Evolutionary conservation across 2,113 vertebrate species (phyloP).

Genomic region (Tetraodon nigroviridis): DNA sequence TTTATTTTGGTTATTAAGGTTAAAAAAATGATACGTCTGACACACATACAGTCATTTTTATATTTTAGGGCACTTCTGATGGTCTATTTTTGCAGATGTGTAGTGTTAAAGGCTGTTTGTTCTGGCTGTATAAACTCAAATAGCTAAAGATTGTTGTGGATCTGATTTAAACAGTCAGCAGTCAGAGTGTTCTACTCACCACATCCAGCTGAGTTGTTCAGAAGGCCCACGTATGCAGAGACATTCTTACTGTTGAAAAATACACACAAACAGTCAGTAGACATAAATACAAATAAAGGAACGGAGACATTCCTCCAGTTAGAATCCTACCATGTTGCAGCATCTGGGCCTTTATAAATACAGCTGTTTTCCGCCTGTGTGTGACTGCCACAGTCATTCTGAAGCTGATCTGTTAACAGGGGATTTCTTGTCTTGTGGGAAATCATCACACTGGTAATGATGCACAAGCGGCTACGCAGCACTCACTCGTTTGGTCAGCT

Average conservation of each 20-base stretch:
- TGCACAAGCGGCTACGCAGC: background rate
- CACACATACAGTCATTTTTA: too few relatives aligned
- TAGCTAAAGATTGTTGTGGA: background rate
- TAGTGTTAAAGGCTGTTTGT: too few relatives aligned
- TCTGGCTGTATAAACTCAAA: too few relatives aligned
- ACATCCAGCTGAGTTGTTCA: constrained; percentile 19
- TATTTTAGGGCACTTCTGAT: too few relatives aligned
- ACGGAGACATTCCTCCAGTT: too few relatives aligned
- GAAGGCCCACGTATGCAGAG: constrained; percentile 7
- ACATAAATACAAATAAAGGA: background rate
- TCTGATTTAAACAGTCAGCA: background rate
- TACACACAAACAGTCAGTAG: background rate
- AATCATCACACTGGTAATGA: background rate
- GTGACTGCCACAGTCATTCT: constrained; percentile 18
- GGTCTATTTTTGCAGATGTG: background rate
- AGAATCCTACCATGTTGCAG: constrained; percentile 51
- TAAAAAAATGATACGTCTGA: too few relatives aligned
- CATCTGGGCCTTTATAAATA: constrained; percentile 7
- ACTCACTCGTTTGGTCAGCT: constrained; percentile 51
- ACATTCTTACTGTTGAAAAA: constrained; percentile 32
- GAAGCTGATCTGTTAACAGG: constrained; percentile 18
- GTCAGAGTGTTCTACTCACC: constrained; percentile 21
- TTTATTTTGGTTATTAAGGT: too few relatives aligned
- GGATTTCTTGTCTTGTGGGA: constrained; percentile 4
- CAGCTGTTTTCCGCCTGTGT: constrained; percentile 22